Evolutionary conservation across 2,888 invertebrate genomes (phyloP).

Genomic region (Drosophila birchii): DNA sequence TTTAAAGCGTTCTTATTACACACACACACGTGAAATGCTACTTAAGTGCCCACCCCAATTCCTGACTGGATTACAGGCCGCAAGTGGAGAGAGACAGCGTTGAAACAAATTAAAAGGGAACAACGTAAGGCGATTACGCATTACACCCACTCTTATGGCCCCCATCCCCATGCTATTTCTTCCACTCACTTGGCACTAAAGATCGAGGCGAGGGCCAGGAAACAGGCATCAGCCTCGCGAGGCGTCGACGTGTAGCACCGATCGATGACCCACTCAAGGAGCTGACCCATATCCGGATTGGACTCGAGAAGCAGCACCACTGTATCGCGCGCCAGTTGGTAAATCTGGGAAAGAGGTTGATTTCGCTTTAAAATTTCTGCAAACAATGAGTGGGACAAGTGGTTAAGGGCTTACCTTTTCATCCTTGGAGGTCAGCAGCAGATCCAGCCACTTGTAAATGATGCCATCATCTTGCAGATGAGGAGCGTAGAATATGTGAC

Average conservation of each 20-base stretch:
- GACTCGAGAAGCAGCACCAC: constrained; percentile 96
- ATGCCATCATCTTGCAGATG: constrained; percentile 95
- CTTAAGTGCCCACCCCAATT: constrained; percentile 42
- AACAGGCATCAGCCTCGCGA: constrained; percentile 97
- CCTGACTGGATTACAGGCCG: constrained; percentile 45
- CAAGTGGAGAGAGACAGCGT: constrained; percentile 4
- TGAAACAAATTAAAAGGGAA: constrained; percentile 31
- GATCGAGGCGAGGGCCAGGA: constrained; percentile 96
- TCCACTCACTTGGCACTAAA: constrained; percentile 94
- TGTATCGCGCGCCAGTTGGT: constrained; percentile 95
- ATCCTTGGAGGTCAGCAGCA: constrained; percentile 94
- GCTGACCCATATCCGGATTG: constrained; percentile 95
- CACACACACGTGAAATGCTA: constrained; percentile 52
- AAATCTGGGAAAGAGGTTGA: constrained; percentile 87
- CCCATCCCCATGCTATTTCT: background rate
- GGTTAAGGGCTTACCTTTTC: constrained; percentile 88
- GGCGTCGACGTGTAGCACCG: constrained; percentile 97
- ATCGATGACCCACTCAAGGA: constrained; percentile 99
- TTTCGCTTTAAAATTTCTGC: background rate
- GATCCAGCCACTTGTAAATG: constrained; percentile 97
- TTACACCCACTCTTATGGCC: constrained; percentile 22
- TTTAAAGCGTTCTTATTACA: constrained; percentile 43
- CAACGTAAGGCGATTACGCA: constrained; percentile 55
- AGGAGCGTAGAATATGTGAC: constrained; percentile 95
- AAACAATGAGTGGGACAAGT: constrained; percentile 2